phyloP scores from a whole-genome alignment of 35 echinoderm and acorn worm genomes.

The Anneissia japonica region DNA sequence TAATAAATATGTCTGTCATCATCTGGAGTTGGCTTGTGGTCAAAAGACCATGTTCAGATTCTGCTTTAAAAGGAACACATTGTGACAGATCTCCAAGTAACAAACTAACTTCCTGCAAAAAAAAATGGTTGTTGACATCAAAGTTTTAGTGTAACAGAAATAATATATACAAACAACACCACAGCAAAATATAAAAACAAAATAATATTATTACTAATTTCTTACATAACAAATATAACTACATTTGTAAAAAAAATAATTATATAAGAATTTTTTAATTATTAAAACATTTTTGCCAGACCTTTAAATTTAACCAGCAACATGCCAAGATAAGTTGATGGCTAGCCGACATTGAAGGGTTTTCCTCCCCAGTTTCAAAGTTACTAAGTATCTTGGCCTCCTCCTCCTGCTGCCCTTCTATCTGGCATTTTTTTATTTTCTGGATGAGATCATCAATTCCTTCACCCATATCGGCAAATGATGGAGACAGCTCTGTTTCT shows the following conservation, averaged over 20 bases:
- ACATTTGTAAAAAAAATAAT: too few relatives aligned
- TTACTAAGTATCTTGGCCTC: not conserved
- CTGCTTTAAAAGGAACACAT: slow-evolving; percentile 10
- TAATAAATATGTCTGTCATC: slow-evolving; percentile 51
- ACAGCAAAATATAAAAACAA: not conserved
- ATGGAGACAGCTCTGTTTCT: slow-evolving; percentile 44
- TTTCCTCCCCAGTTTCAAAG: not conserved
- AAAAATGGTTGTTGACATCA: not conserved
- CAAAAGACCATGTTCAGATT: slow-evolving; percentile 19
- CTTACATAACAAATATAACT: too few relatives aligned
- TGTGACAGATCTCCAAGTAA: slow-evolving; percentile 53
- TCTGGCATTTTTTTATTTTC: slow-evolving; percentile 20
- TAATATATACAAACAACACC: not conserved
- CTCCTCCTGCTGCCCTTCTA: slow-evolving; percentile 13
- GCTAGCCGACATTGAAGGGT: slow-evolving; percentile 19
- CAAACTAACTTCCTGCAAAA: slow-evolving; percentile 63
- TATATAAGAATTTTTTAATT: too few relatives aligned
- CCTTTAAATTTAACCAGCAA: slow-evolving; percentile 94
- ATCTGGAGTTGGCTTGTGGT: slow-evolving; percentile 22
- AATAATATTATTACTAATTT: too few relatives aligned
- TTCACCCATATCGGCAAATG: slow-evolving; percentile 90
- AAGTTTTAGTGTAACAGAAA: not conserved
- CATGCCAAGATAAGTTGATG: slow-evolving; percentile 86
- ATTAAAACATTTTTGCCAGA: too few relatives aligned
- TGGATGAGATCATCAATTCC: slow-evolving; percentile 72